Evolutionary conservation across 2,888 invertebrate species (phyloP), one percentile per base, ranked within the genome.

Genomic region (Escarpia spicata): DNA sequence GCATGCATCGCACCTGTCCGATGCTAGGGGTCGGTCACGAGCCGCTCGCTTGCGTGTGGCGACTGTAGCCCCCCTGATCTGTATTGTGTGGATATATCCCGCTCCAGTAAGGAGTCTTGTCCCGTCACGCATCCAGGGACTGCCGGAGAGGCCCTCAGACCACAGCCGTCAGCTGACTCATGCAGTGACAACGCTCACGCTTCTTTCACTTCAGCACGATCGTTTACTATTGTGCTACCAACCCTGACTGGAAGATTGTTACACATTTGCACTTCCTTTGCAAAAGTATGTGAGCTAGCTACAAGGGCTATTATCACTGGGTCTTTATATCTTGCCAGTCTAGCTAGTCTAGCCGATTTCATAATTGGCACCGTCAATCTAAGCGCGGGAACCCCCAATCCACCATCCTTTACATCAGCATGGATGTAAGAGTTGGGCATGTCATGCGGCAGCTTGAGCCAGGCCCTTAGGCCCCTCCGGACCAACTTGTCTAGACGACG

Each of bases 41-140:
- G 89, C 89, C n/a, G 89, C 89, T n/a, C 1, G 19, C 89, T 89
- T 89, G 26, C 1, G n/a, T n/a, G 89, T 89, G 26, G 89, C 89
- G 26, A 89, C 89, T n/a, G 89, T 89, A n/a, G 89, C 89, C 89
- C 89, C 89, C n/a, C 89, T 19, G 19, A 89, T 89, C n/a, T 89
- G 89, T 26, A 89, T 89, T 26, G 89, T 1, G n/a, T 89, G 89
- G n/a, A 89, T 89, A 89, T 89, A 89, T 1, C 26, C 89, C 89
- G 1, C 19, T 1, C 89, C 89, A 19, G 89, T 37, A 37, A 37
- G n/a, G 26, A 89, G n/a, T 19, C 26, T n/a, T 19, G 89, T 89
- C 19, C 89, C 89, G n/a, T 89, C 89, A 26, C 26, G n/a, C 89
- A 89, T 1, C 89, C 89, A 89, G 19, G 89, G 89, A 89, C 89